These are phyloP conservation scores for Heliopora coerulea DNA, from an alignment of 92 coral and sea anemone species.

Conservation along the genomic window DNA sequence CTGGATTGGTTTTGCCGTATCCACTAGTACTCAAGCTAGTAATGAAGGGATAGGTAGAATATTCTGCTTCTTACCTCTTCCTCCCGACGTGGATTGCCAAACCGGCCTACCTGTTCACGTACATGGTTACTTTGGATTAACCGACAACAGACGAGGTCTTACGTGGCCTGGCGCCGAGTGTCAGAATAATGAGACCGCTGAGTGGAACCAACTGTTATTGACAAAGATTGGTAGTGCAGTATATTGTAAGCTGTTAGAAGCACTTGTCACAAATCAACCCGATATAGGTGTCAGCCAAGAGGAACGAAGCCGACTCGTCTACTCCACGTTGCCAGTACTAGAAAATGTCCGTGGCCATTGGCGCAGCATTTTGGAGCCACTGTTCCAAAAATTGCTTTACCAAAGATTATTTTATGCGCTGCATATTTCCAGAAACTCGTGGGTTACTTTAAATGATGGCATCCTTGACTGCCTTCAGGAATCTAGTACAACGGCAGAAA, in stretches of 20 bases:
- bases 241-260: slow-evolving; percentile 56
- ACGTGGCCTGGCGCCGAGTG: slow-evolving; percentile 88
- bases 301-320: slow-evolving; percentile 31
- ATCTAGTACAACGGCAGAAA: not conserved
- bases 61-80: slow-evolving; percentile 90
- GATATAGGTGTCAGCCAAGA: slow-evolving; percentile 24
- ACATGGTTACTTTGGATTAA: slow-evolving; percentile 87
- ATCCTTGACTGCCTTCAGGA: slow-evolving; percentile 48
- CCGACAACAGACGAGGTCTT: slow-evolving; percentile 88
- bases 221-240: slow-evolving; percentile 57
- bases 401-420: slow-evolving; percentile 54
- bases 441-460: slow-evolving; percentile 48
- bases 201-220: slow-evolving; percentile 69
- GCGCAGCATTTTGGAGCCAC: slow-evolving; percentile 51
- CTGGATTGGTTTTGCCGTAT: slow-evolving; percentile 55
- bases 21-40: slow-evolving; percentile 36
- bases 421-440: slow-evolving; percentile 45
- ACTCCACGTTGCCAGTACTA: slow-evolving; percentile 65
- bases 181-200: slow-evolving; percentile 74
- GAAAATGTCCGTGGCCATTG: slow-evolving; percentile 56
- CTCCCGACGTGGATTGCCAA: slow-evolving; percentile 80
- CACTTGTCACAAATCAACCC: slow-evolving; percentile 31
- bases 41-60: slow-evolving; percentile 70
- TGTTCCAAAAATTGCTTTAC: slow-evolving; percentile 43
- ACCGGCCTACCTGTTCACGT: slow-evolving; percentile 91